Base-by-base conservation (phyloP, 1,140 invertebrate species). In the Trichonephila inaurata region DNA sequence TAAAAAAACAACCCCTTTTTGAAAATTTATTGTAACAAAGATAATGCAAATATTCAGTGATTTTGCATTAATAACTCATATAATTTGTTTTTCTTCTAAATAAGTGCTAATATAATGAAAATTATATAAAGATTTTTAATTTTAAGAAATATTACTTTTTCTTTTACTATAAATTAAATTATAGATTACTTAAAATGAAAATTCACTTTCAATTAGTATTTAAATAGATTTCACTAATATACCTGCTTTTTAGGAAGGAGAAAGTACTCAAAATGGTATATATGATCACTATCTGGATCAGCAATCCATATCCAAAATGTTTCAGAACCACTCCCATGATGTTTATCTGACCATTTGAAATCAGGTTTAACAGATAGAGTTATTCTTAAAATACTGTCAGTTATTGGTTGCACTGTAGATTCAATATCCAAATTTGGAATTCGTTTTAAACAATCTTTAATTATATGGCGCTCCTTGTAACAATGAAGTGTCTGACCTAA, bases 281-380 rank as follows among this genome's bases (percentile, higher is more conserved):
- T 99, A 94, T 97, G 97, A 96, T 99, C 98, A 93, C 97, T 98
- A 19, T 98, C 98, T 0, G 98, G 97, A 96, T 99, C 99, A 96
- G 99, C 99, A 21, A 99, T 97, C 98, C 99, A 99, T 87, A 99
- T 97, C 98, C 98, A 99, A 96, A 99, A 99, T 3, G 97, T 97
- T 96, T 99, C 98, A 1, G 97, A 97, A 16, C 96, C 97, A 95
- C 97, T 98, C 0, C 99, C 98, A 95, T 99, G 98, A 91, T 98
- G 96, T 94, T 97, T 97, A 95, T 98, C 98, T 95, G 98, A 98
- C 98, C 98, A 99, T 82, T 96, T 97, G 95, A 99, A 99, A 94
- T 97, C 97, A 0, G 99, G 97, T 90, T 95, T 97, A 16, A 99
- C 97, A 77, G 96, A 97, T 19, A 99, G 96, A 77, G 97, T 97